Evolutionary conservation across 2,888 invertebrate genomes (phyloP), one percentile per base, ranked within the genome.

Genomic region (Girardia tigrina): DNA sequence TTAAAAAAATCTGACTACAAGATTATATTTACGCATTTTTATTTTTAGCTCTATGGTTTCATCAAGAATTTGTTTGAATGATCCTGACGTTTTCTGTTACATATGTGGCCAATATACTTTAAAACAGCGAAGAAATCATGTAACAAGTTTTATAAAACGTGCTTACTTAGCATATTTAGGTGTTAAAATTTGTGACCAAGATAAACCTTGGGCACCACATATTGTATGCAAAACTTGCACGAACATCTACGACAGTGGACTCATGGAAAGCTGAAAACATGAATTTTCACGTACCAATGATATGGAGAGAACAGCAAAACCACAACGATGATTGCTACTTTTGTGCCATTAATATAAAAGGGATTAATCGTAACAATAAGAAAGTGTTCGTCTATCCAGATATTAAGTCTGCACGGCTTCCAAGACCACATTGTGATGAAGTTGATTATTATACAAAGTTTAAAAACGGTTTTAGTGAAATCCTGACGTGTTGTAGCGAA

Each of bases 191-290:
- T 27, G 72, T 28, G 72, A 72, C 28, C 72, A 72, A 28, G 72
- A 72, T 27, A 72, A 72, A 72, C n/a, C 12, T 27, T 72, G 26
- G 72, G 72, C 72, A 23, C 72, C 72, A 28, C 72, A 72, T 29
- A 23, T 12, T 26, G 72, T 72, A 28, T 72, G 72, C 72, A 72
- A 27, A 27, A 72, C 72, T 26, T 72, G 72, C n/a, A n/a, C n/a
- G n/a, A n/a, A n/a, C n/a, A n/a, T n/a, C n/a, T n/a, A n/a, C n/a
- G n/a, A n/a, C n/a, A n/a, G n/a, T n/a, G n/a, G n/a, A n/a, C n/a
- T n/a, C n/a, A n/a, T n/a, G n/a, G n/a, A n/a, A n/a, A n/a, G n/a
- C 20, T 72, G 8, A 27, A 28, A 23, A 72, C 28, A 27, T 72
- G 12, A 72, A 23, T 16, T 72, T 72, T 72, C 28, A 29, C n/a